Evolutionary conservation across 1,140 invertebrate species (phyloP).

Genomic region (Chironomus striatipennis): DNA sequence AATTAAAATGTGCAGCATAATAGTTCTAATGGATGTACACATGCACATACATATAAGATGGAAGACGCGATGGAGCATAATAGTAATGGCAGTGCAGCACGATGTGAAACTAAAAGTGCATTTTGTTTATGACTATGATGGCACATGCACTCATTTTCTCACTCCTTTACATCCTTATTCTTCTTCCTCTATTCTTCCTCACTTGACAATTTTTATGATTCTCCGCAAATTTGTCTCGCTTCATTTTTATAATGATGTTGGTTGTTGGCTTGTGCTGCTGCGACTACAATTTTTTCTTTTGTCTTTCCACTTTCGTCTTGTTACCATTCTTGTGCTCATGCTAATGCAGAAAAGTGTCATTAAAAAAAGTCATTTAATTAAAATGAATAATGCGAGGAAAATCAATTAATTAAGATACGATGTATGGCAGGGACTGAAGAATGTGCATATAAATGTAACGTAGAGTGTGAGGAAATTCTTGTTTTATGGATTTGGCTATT

Average conservation of each 20-base stretch:
- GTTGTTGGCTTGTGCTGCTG: not conserved
- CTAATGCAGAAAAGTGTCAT: not conserved
- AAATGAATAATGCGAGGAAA: slow-evolving; percentile 19
- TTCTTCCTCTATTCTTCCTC: not conserved
- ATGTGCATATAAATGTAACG: not conserved
- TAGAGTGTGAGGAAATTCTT: not conserved
- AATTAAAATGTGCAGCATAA: too few relatives aligned
- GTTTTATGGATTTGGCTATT: not conserved
- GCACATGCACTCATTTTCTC: not conserved
- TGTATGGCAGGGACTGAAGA: not conserved
- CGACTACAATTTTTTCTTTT: not conserved
- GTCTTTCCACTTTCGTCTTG: not conserved
- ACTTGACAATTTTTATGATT: not conserved
- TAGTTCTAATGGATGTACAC: too few relatives aligned
- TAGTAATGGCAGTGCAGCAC: not conserved
- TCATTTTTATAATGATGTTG: slow-evolving; percentile 14
- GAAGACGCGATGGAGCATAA: not conserved
- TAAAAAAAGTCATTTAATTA: slow-evolving; percentile 17
- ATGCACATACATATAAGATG: not conserved
- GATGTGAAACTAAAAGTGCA: not conserved
- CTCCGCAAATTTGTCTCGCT: slow-evolving; percentile 3
- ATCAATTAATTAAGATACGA: slow-evolving; percentile 20
- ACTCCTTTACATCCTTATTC: not conserved
- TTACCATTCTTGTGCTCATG: not conserved
- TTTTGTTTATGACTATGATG: slow-evolving; percentile 14